Percentiles rank a stretch among this genome's conserved stretches.
Evolutionary conservation across 2,888 invertebrate species (phyloP).

Genomic region (Euphydryas editha): DNA sequence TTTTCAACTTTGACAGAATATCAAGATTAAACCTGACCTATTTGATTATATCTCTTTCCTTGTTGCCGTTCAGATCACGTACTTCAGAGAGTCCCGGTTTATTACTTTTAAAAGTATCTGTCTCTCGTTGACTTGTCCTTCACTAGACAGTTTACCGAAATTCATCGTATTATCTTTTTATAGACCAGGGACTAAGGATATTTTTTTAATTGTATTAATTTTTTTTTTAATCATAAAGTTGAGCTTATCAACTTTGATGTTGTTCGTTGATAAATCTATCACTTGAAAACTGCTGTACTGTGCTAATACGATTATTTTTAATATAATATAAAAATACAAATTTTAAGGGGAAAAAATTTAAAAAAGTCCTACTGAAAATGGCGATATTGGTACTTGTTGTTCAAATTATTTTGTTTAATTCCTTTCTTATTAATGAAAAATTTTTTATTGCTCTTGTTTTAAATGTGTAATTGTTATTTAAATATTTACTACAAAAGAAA

Average conservation of each 20-base stretch:
- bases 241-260: neutral
- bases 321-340: no score
- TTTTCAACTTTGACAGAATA: slow-evolving; percentile 4
- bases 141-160: slow-evolving; percentile 6
- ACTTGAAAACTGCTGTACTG: no score
- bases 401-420: no score
- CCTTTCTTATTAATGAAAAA: no score
- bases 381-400: no score
- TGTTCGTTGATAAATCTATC: no score
- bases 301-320: no score
- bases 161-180: neutral
- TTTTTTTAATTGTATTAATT: neutral
- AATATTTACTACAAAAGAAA: no score
- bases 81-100: slow-evolving; percentile 15
- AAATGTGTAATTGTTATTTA: no score
- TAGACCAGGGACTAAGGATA: neutral
- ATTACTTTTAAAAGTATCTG: slow-evolving; percentile 31
- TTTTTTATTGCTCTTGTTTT: no score
- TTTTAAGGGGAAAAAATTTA: no score
- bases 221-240: neutral
- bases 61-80: slow-evolving; percentile 13
- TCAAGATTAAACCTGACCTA: slow-evolving; percentile 25
- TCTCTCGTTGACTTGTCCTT: slow-evolving; percentile 18
- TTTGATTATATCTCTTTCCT: slow-evolving; percentile 10
- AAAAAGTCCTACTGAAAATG: no score